phyloP scores from a whole-genome alignment of 2,888 invertebrate species.

The Eudasyphora cyanicolor region DNA sequence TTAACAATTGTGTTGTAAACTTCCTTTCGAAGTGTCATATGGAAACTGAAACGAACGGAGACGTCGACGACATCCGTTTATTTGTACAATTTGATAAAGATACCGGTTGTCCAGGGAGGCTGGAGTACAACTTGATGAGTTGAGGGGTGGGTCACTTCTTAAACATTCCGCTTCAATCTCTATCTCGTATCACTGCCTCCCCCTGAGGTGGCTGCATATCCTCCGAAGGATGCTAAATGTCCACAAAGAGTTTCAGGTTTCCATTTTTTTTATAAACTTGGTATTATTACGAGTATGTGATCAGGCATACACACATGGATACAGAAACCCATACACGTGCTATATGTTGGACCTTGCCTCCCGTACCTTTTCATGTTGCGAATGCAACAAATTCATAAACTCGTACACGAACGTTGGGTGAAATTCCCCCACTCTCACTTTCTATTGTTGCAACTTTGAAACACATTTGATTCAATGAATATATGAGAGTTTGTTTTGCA shows the following conservation, averaged over 20 bases:
- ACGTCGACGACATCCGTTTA: conserved; percentile 60
- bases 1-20: conserved; percentile 66
- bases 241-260: conserved; percentile 7
- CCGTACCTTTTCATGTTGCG: background rate
- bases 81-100: conserved; percentile 69
- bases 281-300: background rate
- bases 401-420: background rate
- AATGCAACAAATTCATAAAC: conserved; percentile 17
- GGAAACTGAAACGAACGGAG: conserved; percentile 28
- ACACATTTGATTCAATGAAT: conserved; percentile 30
- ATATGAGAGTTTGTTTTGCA: conserved; percentile 33
- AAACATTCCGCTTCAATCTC: too few relatives aligned
- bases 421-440: too few relatives aligned
- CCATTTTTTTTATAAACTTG: background rate
- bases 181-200: background rate
- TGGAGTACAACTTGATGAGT: background rate
- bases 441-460: background rate
- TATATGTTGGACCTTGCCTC: background rate
- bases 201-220: background rate
- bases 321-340: background rate
- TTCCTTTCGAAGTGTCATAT: conserved; percentile 41
- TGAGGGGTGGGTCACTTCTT: too few relatives aligned
- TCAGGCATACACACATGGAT: background rate
- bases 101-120: conserved; percentile 50
- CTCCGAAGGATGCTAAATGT: conserved; percentile 1